Evolutionary conservation across 2,113 vertebrate genomes (phyloP).

Genomic region (Pungitius pungitius): DNA sequence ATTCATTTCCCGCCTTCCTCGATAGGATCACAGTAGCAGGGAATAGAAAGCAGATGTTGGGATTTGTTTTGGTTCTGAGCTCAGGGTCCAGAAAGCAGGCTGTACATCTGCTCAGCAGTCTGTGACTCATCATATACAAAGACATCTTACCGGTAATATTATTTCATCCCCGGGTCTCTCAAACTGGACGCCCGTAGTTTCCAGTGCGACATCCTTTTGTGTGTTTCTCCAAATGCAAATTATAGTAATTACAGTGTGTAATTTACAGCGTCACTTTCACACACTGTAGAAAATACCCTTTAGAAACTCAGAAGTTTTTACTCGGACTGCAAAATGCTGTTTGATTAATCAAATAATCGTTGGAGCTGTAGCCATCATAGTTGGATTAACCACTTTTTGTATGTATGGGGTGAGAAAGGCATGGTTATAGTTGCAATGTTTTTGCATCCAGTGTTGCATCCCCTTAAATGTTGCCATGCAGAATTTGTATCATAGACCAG

Average conservation of each 20-base stretch:
- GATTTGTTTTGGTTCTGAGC: constrained; percentile 54
- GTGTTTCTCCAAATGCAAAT: background rate
- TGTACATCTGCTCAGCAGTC: constrained; percentile 22
- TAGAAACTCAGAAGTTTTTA: background rate
- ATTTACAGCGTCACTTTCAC: background rate
- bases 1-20: constrained; percentile 33
- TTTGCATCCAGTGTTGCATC: background rate
- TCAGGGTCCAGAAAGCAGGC: constrained; percentile 29
- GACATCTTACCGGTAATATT: background rate
- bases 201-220: too few relatives aligned
- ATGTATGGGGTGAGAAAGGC: background rate
- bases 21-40: constrained; percentile 22
- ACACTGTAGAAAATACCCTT: background rate
- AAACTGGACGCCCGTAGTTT: background rate
- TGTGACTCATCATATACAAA: constrained; percentile 27
- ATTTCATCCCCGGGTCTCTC: background rate
- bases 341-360: background rate
- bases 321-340: background rate
- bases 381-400: background rate
- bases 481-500: background rate
- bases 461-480: background rate
- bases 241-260: background rate
- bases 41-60: constrained; percentile 64
- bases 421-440: background rate
- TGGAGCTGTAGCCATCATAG: background rate